Conservation (phyloP, 2,888 invertebrate species). For the Pharmacophagus antenor region DNA sequence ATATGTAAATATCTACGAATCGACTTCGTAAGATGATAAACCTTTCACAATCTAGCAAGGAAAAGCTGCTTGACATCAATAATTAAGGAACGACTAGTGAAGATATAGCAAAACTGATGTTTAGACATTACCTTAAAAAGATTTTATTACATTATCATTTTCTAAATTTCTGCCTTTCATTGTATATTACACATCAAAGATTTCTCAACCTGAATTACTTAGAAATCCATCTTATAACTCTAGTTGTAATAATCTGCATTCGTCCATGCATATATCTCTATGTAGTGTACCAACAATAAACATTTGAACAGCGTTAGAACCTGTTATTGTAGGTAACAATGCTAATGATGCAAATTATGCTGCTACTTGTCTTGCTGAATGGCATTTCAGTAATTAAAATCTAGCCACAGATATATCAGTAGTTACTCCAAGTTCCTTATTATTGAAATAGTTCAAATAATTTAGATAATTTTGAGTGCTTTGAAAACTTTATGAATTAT, state of each 20-base stretch:
- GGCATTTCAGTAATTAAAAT: constrained; percentile 30
- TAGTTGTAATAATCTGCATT: neutral
- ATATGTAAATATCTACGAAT: too few species aligned
- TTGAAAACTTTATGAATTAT: neutral
- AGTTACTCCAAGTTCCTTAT: constrained; percentile 14
- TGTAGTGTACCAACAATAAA: constrained; percentile 29
- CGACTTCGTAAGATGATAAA: too few species aligned
- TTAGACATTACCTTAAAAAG: too few species aligned
- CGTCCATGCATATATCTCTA: constrained; percentile 1
- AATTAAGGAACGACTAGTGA: too few species aligned
- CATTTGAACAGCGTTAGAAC: constrained; percentile 16
- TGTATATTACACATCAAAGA: too few species aligned
- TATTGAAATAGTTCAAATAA: constrained; percentile 9
- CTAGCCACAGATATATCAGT: constrained; percentile 9
- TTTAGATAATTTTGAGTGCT: constrained; percentile 1
- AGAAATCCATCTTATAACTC: too few species aligned
- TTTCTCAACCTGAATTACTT: too few species aligned
- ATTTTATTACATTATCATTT: too few species aligned
- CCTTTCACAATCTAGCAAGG: too few species aligned
- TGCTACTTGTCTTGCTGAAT: constrained; percentile 24
- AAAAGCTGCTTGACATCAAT: too few species aligned
- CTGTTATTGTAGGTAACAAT: constrained; percentile 26
- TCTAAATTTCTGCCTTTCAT: too few species aligned
- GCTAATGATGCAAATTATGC: constrained; percentile 27
- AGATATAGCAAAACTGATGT: too few species aligned